phyloP scores from a whole-genome alignment of 2,888 invertebrate genomes.

The Carabus problematicus region DNA sequence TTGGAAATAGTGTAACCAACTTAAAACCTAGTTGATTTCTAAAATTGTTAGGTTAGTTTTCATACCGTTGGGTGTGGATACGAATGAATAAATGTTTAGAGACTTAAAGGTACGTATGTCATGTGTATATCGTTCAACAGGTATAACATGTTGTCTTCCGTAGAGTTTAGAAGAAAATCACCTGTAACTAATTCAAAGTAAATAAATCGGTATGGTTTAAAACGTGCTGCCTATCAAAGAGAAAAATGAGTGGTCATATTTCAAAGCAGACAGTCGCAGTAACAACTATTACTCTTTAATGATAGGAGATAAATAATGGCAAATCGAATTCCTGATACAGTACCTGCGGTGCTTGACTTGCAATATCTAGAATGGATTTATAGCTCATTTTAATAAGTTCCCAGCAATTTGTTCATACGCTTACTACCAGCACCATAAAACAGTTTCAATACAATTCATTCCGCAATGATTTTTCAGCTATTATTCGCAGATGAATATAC shows the following conservation, averaged over 20 bases:
- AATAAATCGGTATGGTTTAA: slow-evolving; percentile 2
- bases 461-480: too few species aligned
- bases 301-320: slow-evolving; percentile 43
- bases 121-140: too few species aligned
- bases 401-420: slow-evolving; percentile 7
- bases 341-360: slow-evolving; percentile 24
- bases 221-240: slow-evolving; percentile 27
- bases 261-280: slow-evolving; percentile 38
- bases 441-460: too few species aligned
- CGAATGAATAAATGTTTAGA: too few species aligned
- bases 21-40: too few species aligned
- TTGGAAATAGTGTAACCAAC: too few species aligned
- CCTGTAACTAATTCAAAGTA: slow-evolving; percentile 39
- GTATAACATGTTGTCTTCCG: too few species aligned
- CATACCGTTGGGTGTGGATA: too few species aligned
- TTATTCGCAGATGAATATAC: too few species aligned
- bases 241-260: slow-evolving; percentile 39
- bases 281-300: slow-evolving; percentile 43
- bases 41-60: too few species aligned
- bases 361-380: slow-evolving; percentile 38
- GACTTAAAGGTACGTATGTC: too few species aligned
- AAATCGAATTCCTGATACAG: slow-evolving; percentile 39
- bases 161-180: slow-evolving; percentile 7
- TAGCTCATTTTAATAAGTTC: slow-evolving; percentile 36
- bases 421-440: neutral